Conservation (phyloP, 2,113 vertebrate species). For the Phyllostomus discolor region DNA sequence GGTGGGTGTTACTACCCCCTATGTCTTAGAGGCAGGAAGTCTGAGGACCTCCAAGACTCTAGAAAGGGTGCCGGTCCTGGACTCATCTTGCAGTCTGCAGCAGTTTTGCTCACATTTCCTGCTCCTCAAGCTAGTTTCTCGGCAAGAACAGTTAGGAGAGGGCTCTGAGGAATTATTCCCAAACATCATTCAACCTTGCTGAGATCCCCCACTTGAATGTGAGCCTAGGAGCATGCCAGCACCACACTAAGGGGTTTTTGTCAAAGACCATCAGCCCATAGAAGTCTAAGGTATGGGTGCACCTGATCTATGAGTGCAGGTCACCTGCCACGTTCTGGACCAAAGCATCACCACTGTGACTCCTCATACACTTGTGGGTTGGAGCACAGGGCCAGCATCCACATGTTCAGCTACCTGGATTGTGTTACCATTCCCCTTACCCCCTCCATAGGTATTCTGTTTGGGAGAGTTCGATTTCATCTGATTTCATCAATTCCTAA, state of each 20-base stretch:
- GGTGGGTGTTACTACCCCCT: fast-evolving
- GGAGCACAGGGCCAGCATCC: not conserved
- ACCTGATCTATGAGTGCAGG: too few relatives aligned
- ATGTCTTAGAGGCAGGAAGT: not conserved
- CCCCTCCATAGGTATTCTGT: not conserved
- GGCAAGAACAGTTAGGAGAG: not conserved
- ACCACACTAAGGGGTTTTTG: not conserved
- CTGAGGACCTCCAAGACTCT: not conserved
- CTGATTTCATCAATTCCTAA: not conserved
- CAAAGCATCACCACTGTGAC: not conserved
- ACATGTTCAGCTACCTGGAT: not conserved
- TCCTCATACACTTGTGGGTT: fast-evolving
- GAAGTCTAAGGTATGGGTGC: not conserved
- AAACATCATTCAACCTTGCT: not conserved
- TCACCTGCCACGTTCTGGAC: not conserved
- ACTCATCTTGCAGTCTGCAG: not conserved
- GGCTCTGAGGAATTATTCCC: not conserved
- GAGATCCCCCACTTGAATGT: too few relatives aligned
- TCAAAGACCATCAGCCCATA: not conserved
- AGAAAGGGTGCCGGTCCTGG: not conserved
- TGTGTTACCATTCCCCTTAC: not conserved
- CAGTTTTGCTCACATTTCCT: too few relatives aligned
- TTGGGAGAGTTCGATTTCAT: not conserved
- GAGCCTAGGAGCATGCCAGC: not conserved
- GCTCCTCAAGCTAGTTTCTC: not conserved